A percentile compares a stretch with the other conserved stretches of the same genome.
These are phyloP conservation scores for Drosophila tanythrix DNA, from an alignment of 2,888 invertebrate species.

Conservation along the genomic window DNA sequence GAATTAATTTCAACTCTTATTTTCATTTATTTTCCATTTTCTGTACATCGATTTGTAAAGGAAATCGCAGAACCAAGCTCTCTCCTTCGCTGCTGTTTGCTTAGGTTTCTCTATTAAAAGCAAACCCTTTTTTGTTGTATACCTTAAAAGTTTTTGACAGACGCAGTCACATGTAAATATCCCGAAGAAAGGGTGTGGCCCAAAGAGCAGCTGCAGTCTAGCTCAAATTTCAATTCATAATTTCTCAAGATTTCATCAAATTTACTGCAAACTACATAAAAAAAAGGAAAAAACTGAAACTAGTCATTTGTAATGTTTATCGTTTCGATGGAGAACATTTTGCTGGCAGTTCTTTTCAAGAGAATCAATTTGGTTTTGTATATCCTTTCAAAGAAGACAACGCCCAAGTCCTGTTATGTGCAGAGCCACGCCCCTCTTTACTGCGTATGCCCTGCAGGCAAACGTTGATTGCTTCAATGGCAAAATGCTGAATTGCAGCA, in stretches of 20 bases:
- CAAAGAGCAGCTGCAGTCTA: conserved; percentile 58
- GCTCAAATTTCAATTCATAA: conserved; percentile 66
- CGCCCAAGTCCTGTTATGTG: conserved; percentile 46
- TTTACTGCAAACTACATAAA: not conserved
- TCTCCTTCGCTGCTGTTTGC: conserved; percentile 45
- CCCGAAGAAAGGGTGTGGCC: conserved; percentile 61
- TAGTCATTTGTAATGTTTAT: conserved; percentile 14
- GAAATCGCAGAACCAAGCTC: conserved; percentile 33
- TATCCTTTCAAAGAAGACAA: conserved; percentile 51
- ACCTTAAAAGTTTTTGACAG: conserved; percentile 70
- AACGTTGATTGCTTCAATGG: conserved; percentile 57
- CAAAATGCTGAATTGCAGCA: conserved; percentile 76
- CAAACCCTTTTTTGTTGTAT: conserved; percentile 41
- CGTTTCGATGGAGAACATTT: not conserved
- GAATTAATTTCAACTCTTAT: conserved; percentile 73
- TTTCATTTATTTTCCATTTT: conserved; percentile 56
- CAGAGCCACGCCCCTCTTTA: not conserved
- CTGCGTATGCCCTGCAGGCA: conserved; percentile 3
- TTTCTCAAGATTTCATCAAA: conserved; percentile 11
- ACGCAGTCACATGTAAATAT: conserved; percentile 73
- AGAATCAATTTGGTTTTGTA: conserved; percentile 46
- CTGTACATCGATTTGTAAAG: conserved; percentile 43
- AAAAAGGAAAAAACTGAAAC: not conserved
- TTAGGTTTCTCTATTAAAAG: conserved; percentile 59
- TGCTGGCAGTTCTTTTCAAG: conserved; percentile 9